phyloP scores from a whole-genome alignment of 2,888 invertebrate genomes.

The Cyrtodaria siliqua region DNA sequence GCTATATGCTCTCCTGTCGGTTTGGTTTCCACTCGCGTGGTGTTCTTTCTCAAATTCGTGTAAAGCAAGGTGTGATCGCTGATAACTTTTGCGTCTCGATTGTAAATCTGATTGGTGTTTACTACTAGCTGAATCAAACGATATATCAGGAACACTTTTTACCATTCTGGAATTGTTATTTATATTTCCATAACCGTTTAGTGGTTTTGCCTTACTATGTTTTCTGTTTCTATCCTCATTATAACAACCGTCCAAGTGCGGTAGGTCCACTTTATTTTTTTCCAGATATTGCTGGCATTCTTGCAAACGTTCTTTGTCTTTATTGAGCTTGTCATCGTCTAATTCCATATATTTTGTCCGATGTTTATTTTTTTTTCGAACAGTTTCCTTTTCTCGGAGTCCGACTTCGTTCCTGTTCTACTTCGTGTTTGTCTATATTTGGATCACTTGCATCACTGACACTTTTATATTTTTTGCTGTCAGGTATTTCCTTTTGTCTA shows the following conservation, averaged over 20 bases:
- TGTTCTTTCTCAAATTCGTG: no score
- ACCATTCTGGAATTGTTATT: background rate
- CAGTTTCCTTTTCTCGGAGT: background rate
- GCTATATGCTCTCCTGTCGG: no score
- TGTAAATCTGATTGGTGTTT: no score
- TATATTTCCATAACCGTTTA: background rate
- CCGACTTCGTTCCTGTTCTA: background rate
- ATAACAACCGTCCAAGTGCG: background rate
- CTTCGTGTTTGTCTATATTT: background rate
- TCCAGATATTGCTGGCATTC: conserved; percentile 9
- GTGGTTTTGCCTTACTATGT: background rate
- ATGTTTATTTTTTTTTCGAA: background rate
- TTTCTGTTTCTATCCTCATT: no score
- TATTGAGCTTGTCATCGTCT: conserved; percentile 14
- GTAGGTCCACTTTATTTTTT: background rate
- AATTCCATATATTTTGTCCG: conserved; percentile 5
- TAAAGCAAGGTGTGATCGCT: no score
- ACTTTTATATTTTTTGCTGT: no score
- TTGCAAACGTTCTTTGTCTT: conserved; percentile 15
- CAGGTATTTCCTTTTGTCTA: background rate
- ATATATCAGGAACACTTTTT: background rate
- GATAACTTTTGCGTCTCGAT: no score
- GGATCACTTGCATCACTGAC: no score
- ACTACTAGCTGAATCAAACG: background rate
- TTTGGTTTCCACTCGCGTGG: no score